Conservation (phyloP, 2,888 invertebrate species). For the Thereva unica region DNA sequence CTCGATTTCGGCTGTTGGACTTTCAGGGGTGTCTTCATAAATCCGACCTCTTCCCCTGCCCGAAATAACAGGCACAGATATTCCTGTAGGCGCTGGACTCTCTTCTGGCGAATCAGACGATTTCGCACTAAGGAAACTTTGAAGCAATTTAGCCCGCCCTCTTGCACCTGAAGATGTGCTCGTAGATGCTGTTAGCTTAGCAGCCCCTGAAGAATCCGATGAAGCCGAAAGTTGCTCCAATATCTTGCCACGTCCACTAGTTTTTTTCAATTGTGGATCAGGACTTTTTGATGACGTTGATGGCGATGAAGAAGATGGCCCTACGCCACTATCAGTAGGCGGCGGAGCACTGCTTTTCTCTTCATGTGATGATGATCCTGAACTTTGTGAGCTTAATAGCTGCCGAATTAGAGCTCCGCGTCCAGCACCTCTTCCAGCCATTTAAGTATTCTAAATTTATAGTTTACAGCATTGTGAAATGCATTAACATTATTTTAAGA, state of each 20-base stretch:
- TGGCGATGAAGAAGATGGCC: slow-evolving; percentile 5
- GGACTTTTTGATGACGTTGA: neutral
- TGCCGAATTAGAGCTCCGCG: slow-evolving; percentile 24
- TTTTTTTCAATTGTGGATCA: neutral
- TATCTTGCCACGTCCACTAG: slow-evolving; percentile 5
- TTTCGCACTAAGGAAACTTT: slow-evolving; percentile 3
- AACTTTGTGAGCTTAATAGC: slow-evolving; percentile 10
- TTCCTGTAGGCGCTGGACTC: neutral
- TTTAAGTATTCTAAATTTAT: no score
- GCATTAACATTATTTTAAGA: no score
- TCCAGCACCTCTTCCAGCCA: slow-evolving; percentile 12
- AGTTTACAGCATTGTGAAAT: no score
- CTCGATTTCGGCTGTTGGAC: neutral
- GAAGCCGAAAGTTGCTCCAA: slow-evolving; percentile 13
- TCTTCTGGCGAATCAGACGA: slow-evolving; percentile 17
- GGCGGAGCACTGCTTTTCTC: neutral
- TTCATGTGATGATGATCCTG: slow-evolving; percentile 7
- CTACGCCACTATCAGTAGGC: slow-evolving; percentile 28
- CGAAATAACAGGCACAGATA: neutral
- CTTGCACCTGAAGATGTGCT: neutral
- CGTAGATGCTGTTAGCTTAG: neutral
- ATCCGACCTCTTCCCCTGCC: slow-evolving; percentile 10
- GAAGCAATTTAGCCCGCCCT: slow-evolving; percentile 28
- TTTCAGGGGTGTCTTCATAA: neutral
- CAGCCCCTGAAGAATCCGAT: neutral